Evolutionary conservation across 2,888 invertebrate genomes (phyloP), one percentile per base, ranked within the genome.

Genomic region (Nomada fabriciana): DNA sequence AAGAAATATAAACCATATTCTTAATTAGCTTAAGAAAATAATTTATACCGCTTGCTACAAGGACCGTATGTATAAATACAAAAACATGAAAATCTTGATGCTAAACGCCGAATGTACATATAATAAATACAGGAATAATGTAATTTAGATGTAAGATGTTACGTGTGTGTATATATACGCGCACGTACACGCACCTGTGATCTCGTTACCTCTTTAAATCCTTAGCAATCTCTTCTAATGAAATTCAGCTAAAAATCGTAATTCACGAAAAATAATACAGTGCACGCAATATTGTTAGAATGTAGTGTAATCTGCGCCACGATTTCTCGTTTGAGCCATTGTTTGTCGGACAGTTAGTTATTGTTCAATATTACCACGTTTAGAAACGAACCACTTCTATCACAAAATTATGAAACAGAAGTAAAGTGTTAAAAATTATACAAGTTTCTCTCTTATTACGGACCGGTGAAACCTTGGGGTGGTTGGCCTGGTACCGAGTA

Each of bases 401-500:
- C 20, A 53, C 53, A n/a, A 53, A 13, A 69, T 53, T 55, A 25
- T 13, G 55, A 69, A 25, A 55, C 36, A 57, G 25, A 57, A 57
- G 25, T 23, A 57, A 13, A 4, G 11, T 23, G 13, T 57, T 23
- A 25, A 57, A 23, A 13, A 23, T 25, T 11, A 57, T 11, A 25
- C 20, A 25, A 13, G 2, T 43, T 29, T 43, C 13, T 2, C 47
- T 36, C n/a, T 47, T 20, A 25, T 15, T 50, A 74, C 84, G 68
- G 80, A 90, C 93, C 91, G 89, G 93, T 94, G 87, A 93, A 94
- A 85, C 94, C 93, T 88, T 94, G 93, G 20, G 94, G 92, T 74
- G 95, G 95, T 91, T 96, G 96, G 55, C 96, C 96, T 59, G 96
- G 96, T 76, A 96, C 95, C 61, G 96, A 96, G 94, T 97, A 98